Evolutionary conservation across 2,113 vertebrate species (phyloP).

Genomic region (Tragelaphus imberbis): DNA sequence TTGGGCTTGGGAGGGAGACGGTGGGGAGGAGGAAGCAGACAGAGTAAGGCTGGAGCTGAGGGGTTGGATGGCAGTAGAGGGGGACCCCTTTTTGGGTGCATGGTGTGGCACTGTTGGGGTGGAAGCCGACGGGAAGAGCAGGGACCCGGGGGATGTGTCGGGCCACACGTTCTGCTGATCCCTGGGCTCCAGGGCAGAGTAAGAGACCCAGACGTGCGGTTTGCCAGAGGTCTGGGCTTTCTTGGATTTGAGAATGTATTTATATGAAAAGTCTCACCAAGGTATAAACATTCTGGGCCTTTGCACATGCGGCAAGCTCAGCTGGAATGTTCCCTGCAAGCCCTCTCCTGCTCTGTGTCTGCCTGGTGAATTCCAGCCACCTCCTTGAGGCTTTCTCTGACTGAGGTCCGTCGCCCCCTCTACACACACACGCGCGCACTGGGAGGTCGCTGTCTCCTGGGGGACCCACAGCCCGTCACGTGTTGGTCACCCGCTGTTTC

Average conservation of each 20-base stretch:
- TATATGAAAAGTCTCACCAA: conserved; percentile 63
- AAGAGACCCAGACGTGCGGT: conserved; percentile 27
- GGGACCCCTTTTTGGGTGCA: background rate
- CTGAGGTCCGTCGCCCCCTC: background rate
- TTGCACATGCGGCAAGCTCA: conserved; percentile 53
- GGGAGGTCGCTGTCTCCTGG: background rate
- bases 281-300: conserved; percentile 67
- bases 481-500: background rate
- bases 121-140: background rate
- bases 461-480: background rate
- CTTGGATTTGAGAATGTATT: conserved; percentile 60
- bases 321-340: conserved; percentile 20
- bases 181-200: background rate
- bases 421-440: accelerated
- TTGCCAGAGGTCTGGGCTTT: conserved; percentile 43
- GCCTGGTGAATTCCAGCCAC: background rate
- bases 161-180: background rate
- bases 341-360: background rate
- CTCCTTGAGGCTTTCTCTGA: background rate
- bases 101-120: background rate
- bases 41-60: background rate
- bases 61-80: accelerated
- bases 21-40: background rate
- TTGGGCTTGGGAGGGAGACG: background rate
- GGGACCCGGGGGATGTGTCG: background rate